Conservation (phyloP, 2,888 invertebrate genomes). For the Melanostoma mellinum region DNA sequence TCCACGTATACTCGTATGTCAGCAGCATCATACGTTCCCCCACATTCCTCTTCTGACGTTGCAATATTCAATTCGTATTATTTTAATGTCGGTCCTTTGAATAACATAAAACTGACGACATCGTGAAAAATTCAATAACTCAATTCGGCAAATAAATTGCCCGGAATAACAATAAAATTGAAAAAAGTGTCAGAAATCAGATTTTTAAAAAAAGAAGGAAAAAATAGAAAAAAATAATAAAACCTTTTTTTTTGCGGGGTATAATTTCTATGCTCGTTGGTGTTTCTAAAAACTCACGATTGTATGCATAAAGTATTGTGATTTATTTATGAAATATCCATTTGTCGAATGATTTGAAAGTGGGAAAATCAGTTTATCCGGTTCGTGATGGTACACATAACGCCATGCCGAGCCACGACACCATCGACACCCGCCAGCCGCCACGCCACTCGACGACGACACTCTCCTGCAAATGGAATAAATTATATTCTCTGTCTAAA, state of each 20-base stretch:
- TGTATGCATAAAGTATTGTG: conserved; percentile 44
- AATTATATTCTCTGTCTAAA: conserved; percentile 53
- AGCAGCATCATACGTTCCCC: not conserved
- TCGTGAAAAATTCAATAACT: conserved; percentile 68
- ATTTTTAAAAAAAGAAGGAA: conserved; percentile 10
- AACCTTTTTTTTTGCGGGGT: not conserved
- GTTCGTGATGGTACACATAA: conserved; percentile 17
- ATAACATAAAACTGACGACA: conserved; percentile 66
- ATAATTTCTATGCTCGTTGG: not conserved
- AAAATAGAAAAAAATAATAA: not conserved
- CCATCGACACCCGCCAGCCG: not conserved
- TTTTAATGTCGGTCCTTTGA: conserved; percentile 65
- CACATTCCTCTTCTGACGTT: not conserved
- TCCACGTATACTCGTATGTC: not conserved
- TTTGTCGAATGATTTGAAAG: conserved; percentile 61
- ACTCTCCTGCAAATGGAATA: conserved; percentile 45
- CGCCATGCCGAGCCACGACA: not conserved
- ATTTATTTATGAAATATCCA: conserved; percentile 69
- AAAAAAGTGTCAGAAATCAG: conserved; percentile 37
- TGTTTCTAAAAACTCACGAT: conserved; percentile 29
- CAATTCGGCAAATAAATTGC: conserved; percentile 67
- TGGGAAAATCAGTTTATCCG: conserved; percentile 42
- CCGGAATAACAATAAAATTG: conserved; percentile 62
- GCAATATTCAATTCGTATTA: conserved; percentile 66
- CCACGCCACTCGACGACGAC: not conserved